Base-by-base conservation (phyloP, 1,140 invertebrate species). In the Heliothis subflexa region DNA sequence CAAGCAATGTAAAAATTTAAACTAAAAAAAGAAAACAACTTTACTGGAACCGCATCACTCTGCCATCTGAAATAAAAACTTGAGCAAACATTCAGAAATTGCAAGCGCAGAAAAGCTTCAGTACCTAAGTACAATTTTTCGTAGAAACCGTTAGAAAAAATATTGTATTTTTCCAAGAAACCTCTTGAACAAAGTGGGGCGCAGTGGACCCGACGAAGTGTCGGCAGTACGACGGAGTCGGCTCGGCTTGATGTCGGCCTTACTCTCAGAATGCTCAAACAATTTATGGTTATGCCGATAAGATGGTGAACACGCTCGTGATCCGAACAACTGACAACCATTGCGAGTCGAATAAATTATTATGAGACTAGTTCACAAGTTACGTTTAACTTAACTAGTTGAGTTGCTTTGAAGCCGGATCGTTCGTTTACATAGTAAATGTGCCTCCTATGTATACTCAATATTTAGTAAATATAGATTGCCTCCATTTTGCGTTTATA, bases 231-330 rank as follows among this genome's bases (percentile, higher is more conserved):
- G 66, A 55, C 52, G 75, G 50, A 40, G 52, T 21, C n/a, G 16
- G 16, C 16, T 9, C 28, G 62, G 14, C 16, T 21, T 52, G 45
- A 9, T 25, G 40, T 54, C 54, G 64, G 33, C 52, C 52, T 55
- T 64, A 57, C 72, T 83, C 71, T 81, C 71, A 85, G 81, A 82
- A 84, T 77, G 80, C 80, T 77, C 78, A 86, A 84, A 89, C 81
- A 85, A 89, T 89, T 89, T 89, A 89, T 87, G 86, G 83, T 83
- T 83, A 83, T 82, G 84, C 83, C 82, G 87, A 88, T 89, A 89
- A 89, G 86, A 86, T 85, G 84, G 16, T 40, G 33, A 40, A 40
- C 33, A 40, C 33, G 33, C 33, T 40, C 33, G 33, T 40, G 33
- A 40, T 40, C 33, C 33, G 33, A 40, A 40, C 33, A 40, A 83